Evolutionary conservation across 2,797 vertebrate genomes (phyloP).

Genomic region (Smutsia temminckii): DNA sequence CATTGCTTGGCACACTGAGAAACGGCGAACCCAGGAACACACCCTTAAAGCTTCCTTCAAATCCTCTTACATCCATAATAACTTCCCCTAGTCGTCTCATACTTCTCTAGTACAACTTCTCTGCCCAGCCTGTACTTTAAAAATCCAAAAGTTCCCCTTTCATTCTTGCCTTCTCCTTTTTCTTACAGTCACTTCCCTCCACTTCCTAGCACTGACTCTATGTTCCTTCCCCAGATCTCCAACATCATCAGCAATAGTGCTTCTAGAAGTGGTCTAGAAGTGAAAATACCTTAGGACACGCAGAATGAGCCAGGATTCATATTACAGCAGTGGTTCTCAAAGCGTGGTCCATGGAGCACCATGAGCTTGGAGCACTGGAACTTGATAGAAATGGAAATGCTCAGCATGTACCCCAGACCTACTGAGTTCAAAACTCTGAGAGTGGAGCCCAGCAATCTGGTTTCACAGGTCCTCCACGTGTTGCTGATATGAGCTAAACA

Average conservation of each 20-base stretch:
- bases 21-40: not conserved
- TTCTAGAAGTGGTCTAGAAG: not conserved
- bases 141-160: not conserved
- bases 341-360: not conserved
- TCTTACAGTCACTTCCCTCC: not conserved
- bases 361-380: accelerated
- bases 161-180: not conserved
- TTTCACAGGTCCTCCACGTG: not conserved
- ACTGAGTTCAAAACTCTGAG: not conserved
- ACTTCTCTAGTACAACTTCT: not conserved
- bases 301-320: not conserved
- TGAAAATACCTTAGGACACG: not conserved
- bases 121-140: not conserved
- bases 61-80: not conserved
- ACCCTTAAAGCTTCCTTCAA: not conserved
- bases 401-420: not conserved
- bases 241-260: not conserved
- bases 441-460: accelerated
- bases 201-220: not conserved
- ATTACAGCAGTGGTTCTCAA: not conserved
- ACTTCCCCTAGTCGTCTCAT: not conserved
- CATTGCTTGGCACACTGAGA: not conserved
- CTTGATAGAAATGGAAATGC: not conserved
- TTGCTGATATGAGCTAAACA: not conserved
- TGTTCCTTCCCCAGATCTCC: not conserved